A percentile compares a stretch with the other conserved stretches of the same genome.
These are phyloP conservation scores for Eospalax fontanierii DNA, from an alignment of 2,797 vertebrate species.

Conservation along the genomic window DNA sequence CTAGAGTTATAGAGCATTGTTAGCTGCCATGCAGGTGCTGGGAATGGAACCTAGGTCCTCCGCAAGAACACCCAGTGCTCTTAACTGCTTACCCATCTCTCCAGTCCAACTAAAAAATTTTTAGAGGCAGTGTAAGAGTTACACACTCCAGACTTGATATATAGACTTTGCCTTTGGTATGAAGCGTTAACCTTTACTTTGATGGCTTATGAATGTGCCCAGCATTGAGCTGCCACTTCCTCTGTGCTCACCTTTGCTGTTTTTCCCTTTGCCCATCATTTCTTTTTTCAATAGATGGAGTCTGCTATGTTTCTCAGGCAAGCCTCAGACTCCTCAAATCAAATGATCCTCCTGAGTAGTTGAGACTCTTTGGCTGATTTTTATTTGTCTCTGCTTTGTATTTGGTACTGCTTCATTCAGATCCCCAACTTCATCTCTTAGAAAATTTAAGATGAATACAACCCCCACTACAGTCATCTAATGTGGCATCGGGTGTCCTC, in stretches of 20 bases:
- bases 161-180: not conserved
- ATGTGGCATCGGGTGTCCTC: no score
- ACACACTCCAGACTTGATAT: not conserved
- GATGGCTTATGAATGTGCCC: not conserved
- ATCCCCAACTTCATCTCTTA: not conserved
- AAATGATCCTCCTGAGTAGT: not conserved
- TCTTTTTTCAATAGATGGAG: not conserved
- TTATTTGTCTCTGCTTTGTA: not conserved
- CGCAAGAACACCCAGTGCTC: no score
- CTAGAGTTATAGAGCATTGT: no score
- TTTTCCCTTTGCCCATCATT: not conserved
- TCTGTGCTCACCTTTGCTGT: not conserved
- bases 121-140: not conserved
- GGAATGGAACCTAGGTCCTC: no score
- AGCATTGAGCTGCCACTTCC: not conserved
- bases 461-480: no score
- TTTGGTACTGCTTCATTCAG: not conserved
- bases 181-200: not conserved
- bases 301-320: not conserved
- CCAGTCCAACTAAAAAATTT: no score
- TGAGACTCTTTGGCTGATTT: not conserved
- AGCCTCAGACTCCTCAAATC: no score
- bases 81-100: no score
- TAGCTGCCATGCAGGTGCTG: no score
- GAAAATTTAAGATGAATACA: not conserved